phyloP scores from a whole-genome alignment of 2,888 invertebrate genomes.

The Eupithecia tripunctaria region DNA sequence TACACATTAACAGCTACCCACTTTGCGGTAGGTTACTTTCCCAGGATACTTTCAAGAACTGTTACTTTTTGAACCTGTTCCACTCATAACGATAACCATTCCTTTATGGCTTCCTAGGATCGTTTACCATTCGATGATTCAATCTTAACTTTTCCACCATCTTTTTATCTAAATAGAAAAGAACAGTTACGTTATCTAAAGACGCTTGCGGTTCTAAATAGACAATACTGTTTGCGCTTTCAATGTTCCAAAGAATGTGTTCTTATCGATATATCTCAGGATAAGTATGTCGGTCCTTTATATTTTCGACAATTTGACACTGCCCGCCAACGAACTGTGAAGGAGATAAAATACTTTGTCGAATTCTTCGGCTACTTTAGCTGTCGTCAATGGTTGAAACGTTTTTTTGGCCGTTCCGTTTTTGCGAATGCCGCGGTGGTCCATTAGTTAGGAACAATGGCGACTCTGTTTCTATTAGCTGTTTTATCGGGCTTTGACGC shows the following conservation, averaged over 20 bases:
- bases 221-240: constrained; percentile 37
- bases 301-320: constrained; percentile 78
- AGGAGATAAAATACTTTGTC: constrained; percentile 80
- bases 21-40: constrained; percentile 35
- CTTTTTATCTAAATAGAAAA: constrained; percentile 49
- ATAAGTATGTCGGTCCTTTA: constrained; percentile 45
- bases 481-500: constrained; percentile 80
- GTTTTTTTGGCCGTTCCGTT: constrained; percentile 73
- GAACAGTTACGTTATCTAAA: constrained; percentile 37
- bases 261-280: constrained; percentile 37
- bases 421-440: constrained; percentile 80
- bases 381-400: constrained; percentile 72
- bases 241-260: constrained; percentile 42
- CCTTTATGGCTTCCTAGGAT: constrained; percentile 44
- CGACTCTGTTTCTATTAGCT: constrained; percentile 75
- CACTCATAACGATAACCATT: constrained; percentile 42
- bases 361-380: constrained; percentile 75
- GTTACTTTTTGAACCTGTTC: constrained; percentile 41
- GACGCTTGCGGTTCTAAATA: constrained; percentile 54
- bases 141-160: constrained; percentile 52
- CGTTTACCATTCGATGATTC: constrained; percentile 40
- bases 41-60: constrained; percentile 31
- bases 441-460: constrained; percentile 81
- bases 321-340: constrained; percentile 78
- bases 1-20: constrained; percentile 11